Base-by-base conservation (phyloP, 2,113 vertebrate species). In the Elanoides forficatus region DNA sequence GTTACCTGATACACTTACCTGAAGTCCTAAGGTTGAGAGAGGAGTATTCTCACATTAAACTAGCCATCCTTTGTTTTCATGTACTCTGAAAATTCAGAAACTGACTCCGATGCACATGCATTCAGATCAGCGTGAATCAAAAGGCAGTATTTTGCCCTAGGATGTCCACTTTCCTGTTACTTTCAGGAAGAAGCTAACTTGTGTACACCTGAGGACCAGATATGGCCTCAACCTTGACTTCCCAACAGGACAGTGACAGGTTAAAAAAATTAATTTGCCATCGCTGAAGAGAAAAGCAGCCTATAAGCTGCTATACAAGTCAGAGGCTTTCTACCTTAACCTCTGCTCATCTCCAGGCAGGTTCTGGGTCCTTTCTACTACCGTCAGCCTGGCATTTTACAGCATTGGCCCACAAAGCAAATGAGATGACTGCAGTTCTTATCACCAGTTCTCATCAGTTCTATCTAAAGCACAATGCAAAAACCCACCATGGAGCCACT, bases 71-170 rank as follows among this genome's bases (percentile, higher is more conserved):
- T 62, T 43, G 4, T 36, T 58, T 68, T 79, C 5, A 15, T 4
- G 11, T 73, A 38, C 59, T 79, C 36, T 68, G 38, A 91, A 85
- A 91, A 78, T 32, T 74, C 63, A 58, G 58, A 87, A 71, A 53
- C 17, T 1, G 1, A 48, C 19, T 40, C 29, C 21, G 42, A 34
- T 3, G 19, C 5, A 0, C 16, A 10, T 11, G 16, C 18, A 45
- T 74, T 68, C 16, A 25, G 36, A 74, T 17, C 17, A 80, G 18
- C 30, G 42, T 42, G 30, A 79, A 68, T 40, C 29, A 89, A 60
- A 53, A 67, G 38, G n/a, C 26, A 66, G 3, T 30, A 70, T 86
- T 80, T 66, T 90, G 8, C 18, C 16, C 25, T 34, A 65, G 29
- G 25, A 15, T 65, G 21, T 65, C 25, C 22, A 55, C 13, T 55